Evolutionary conservation across 2,113 vertebrate genomes (phyloP), one percentile per base, ranked within the genome.

Genomic region (Phaethon lepturus): DNA sequence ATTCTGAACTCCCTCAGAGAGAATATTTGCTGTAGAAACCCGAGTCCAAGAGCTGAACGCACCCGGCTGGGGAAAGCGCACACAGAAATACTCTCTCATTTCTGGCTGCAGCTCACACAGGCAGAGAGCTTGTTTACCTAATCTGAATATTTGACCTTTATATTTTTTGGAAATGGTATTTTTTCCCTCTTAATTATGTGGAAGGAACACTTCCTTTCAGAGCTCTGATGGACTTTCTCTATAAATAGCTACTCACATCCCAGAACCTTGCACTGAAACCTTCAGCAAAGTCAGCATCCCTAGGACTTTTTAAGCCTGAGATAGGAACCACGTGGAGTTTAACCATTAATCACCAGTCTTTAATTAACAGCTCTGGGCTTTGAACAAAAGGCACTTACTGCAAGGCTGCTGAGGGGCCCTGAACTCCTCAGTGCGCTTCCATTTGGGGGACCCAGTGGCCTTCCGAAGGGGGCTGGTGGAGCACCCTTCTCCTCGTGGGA

Each of bases 351-450:
- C 99, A 99, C 97, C 81, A 96, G 98, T 98, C 99, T 98, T 99
- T 99, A 99, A 99, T 99, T 99, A 99, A 99, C 99, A 99, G 99
- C 98, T 98, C 98, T 98, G 98, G 98, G 98, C 96, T 99, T 98
- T 98, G 98, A 98, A 98, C 98, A 98, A 98, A 98, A 98, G 98
- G 97, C 76, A 31, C 92, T 98, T 88, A 96, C 91, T 38, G 44
- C 93, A 97, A 97, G 97, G 93, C 97, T 64, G 95, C 96, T 71
- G 86, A 97, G 87, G 82, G 95, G 97, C 97, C 69, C 93, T 98
- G 98, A 98, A 98, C 98, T 97, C 96, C 96, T 97, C 94, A 31
- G 95, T 29, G 68, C 64, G 88, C 88, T 98, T 95, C 96, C 87
- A 93, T 98, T 96, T 22, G 56, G 83, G 97, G 94, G 97, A 97